Conservation (phyloP, 2,113 vertebrate species). For the Centropus unirufus region DNA sequence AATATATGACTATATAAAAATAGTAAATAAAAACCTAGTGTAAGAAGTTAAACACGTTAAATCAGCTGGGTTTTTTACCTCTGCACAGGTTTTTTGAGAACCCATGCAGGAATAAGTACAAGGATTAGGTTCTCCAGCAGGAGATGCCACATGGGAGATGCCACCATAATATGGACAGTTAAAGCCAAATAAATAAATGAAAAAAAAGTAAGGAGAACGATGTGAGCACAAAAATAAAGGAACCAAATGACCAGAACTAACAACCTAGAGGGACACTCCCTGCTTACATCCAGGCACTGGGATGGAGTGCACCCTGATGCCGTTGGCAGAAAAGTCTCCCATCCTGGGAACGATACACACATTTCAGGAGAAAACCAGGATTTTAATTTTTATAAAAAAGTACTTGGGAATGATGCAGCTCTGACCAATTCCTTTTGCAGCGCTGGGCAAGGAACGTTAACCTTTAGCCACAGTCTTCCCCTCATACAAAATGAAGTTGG, state of each 20-base stretch:
- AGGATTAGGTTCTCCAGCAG: not conserved
- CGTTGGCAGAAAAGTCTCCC: not conserved
- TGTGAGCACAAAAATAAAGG: not conserved
- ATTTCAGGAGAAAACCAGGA: not conserved
- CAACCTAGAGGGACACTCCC: not conserved
- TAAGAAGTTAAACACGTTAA: not conserved
- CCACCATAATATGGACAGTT: not conserved
- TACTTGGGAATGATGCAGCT: not conserved
- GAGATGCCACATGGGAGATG: not conserved
- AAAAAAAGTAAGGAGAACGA: not conserved
- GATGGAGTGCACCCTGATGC: not conserved
- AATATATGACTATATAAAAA: too few species aligned
- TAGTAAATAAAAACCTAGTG: too few species aligned
- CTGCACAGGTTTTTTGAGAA: not conserved
- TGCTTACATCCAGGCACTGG: not conserved
- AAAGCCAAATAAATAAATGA: not conserved
- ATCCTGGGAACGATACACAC: not conserved
- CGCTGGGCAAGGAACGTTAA: not conserved
- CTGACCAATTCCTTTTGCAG: not conserved
- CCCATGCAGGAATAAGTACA: not conserved
- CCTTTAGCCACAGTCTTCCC: not conserved
- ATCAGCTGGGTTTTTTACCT: not conserved
- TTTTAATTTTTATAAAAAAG: not conserved
- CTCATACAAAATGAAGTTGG: not conserved
- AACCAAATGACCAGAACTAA: not conserved